Evolutionary conservation across 1,140 invertebrate species (phyloP).

Genomic region (Macrostomum lignano): DNA sequence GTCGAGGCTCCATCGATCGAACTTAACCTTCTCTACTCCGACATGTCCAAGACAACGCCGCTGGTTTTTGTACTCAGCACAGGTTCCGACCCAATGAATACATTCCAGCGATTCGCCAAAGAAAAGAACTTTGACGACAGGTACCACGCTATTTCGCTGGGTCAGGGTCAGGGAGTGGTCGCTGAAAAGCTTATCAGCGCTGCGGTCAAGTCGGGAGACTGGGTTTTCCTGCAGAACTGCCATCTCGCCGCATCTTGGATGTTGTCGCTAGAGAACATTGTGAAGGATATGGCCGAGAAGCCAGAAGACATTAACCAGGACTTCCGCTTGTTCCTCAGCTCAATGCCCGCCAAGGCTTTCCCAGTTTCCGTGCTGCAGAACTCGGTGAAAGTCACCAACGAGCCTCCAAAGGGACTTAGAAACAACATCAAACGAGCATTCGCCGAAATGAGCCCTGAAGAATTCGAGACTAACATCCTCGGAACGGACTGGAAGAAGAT

Average conservation of each 20-base stretch:
- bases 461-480: slow-evolving; percentile 45
- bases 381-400: slow-evolving; percentile 29
- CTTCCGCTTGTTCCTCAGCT: slow-evolving; percentile 25
- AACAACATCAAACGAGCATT: slow-evolving; percentile 41
- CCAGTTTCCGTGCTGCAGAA: slow-evolving; percentile 27
- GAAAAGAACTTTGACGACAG: slow-evolving; percentile 14
- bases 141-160: slow-evolving; percentile 29
- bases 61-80: slow-evolving; percentile 27
- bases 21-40: slow-evolving; percentile 38
- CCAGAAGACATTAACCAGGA: slow-evolving; percentile 20
- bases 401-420: slow-evolving; percentile 28
- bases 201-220: slow-evolving; percentile 24
- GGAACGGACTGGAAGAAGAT: slow-evolving; percentile 41
- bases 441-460: slow-evolving; percentile 25
- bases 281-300: slow-evolving; percentile 20
- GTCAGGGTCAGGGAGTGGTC: slow-evolving; percentile 29
- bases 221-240: slow-evolving; percentile 29
- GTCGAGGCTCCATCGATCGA: slow-evolving; percentile 43
- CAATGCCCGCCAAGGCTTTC: slow-evolving; percentile 26
- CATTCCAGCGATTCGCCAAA: slow-evolving; percentile 43
- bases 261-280: slow-evolving; percentile 21
- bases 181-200: slow-evolving; percentile 23
- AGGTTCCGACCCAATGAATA: slow-evolving; percentile 28
- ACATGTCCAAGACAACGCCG: slow-evolving; percentile 22
- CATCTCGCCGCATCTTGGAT: slow-evolving; percentile 29